Evolutionary conservation across 2,113 vertebrate genomes (phyloP).

Genomic region (Melanocharis versteri): DNA sequence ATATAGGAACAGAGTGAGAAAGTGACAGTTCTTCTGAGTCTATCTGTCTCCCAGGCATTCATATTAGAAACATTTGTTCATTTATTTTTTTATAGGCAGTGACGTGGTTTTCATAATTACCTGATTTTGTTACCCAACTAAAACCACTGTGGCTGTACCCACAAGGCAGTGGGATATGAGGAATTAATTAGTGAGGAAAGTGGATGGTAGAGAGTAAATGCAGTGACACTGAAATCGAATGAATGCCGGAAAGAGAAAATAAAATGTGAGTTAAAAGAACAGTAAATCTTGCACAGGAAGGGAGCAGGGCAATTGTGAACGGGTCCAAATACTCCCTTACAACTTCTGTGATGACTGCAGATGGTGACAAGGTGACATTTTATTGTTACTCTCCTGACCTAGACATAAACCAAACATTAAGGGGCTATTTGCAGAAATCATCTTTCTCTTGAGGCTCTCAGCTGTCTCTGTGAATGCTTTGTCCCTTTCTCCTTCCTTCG

Average conservation of each 20-base stretch:
- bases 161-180: not conserved
- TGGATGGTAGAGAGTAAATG: not conserved
- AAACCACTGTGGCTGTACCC: not conserved
- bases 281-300: not conserved
- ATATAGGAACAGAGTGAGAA: not conserved
- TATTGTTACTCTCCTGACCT: conserved; percentile 24
- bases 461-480: not conserved
- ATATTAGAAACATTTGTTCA: not conserved
- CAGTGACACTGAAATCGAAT: not conserved
- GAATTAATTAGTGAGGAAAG: not conserved
- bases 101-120: not conserved
- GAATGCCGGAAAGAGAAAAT: not conserved
- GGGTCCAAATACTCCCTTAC: not conserved
- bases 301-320: not conserved
- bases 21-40: not conserved
- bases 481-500: conserved; percentile 13
- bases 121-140: not conserved
- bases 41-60: not conserved
- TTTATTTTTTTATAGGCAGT: not conserved
- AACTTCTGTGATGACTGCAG: not conserved
- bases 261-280: not conserved
- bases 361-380: conserved; percentile 31
- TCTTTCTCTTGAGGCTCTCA: conserved; percentile 12
- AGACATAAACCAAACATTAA: conserved; percentile 32
- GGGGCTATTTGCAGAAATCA: not conserved